Evolutionary conservation across 2,888 invertebrate genomes (phyloP).

Genomic region (Salpingus planirostris): DNA sequence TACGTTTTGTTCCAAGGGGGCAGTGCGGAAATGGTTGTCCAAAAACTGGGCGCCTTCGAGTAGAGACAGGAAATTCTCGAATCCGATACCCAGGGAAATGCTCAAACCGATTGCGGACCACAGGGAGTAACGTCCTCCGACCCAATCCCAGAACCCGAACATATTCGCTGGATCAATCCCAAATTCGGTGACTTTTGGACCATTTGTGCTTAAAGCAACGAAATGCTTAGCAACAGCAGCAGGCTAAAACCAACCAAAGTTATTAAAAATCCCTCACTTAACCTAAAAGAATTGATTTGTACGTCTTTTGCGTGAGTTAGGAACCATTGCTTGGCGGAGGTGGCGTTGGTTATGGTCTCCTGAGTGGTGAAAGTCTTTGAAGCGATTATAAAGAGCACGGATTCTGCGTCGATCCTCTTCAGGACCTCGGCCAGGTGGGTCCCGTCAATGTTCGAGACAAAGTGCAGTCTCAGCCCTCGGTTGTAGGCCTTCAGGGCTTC

Average conservation of each 20-base stretch:
- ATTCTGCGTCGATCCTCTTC: conserved; percentile 83
- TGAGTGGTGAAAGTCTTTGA: conserved; percentile 99
- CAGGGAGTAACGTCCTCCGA: conserved; percentile 92
- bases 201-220: conserved; percentile 95
- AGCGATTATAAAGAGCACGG: conserved; percentile 94
- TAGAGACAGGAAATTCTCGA: conserved; percentile 87
- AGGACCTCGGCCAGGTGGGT: conserved; percentile 94
- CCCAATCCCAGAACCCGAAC: conserved; percentile 99
- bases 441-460: conserved; percentile 98
- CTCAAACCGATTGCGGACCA: conserved; percentile 99
- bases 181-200: conserved; percentile 87
- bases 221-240: conserved; percentile 92
- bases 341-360: conserved; percentile 98
- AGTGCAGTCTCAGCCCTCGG: conserved; percentile 80
- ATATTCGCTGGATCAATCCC: conserved; percentile 96
- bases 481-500: conserved; percentile 92
- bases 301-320: conserved; percentile 78
- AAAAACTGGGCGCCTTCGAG: conserved; percentile 86
- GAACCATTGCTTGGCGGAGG: conserved; percentile 96
- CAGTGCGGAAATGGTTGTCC: conserved; percentile 84
- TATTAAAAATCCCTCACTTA: too few species aligned
- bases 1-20: conserved; percentile 89
- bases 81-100: conserved; percentile 88
- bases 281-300: too few species aligned
- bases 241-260: conserved; percentile 55